phyloP scores from a whole-genome alignment of 53 echinoderm and acorn worm genomes.

The Mesocentrotus franciscanus region DNA sequence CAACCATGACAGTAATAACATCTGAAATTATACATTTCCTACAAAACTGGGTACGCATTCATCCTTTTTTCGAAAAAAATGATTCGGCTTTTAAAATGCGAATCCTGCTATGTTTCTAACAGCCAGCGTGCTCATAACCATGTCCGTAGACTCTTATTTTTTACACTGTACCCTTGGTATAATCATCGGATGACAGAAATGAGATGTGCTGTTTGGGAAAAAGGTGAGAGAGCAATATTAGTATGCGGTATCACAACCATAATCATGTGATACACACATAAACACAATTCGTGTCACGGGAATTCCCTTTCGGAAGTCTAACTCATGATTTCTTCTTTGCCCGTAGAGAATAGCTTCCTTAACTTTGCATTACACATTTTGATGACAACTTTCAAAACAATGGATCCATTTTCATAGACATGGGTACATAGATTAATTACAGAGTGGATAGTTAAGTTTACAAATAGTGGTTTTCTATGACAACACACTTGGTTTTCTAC shows the following conservation, averaged over 20 bases:
- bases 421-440: background rate
- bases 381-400: background rate
- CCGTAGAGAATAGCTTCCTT: background rate
- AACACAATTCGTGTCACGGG: background rate
- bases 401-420: background rate
- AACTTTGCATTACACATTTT: background rate
- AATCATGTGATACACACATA: conserved; percentile 50
- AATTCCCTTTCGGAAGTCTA: background rate
- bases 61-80: background rate
- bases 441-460: background rate
- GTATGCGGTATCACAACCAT: conserved; percentile 62
- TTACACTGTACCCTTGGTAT: conserved; percentile 66
- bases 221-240: conserved; percentile 75
- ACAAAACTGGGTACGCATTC: background rate
- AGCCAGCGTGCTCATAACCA: conserved; percentile 15
- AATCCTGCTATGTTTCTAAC: background rate
- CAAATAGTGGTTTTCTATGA: background rate
- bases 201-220: conserved; percentile 76
- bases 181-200: conserved; percentile 60
- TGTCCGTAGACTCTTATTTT: background rate
- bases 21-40: background rate
- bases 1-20: background rate
- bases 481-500: background rate
- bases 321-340: background rate
- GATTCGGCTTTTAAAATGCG: background rate